Evolutionary conservation across 2,888 invertebrate genomes (phyloP), one percentile per base, ranked within the genome.

Genomic region (Andrena bicolor): DNA sequence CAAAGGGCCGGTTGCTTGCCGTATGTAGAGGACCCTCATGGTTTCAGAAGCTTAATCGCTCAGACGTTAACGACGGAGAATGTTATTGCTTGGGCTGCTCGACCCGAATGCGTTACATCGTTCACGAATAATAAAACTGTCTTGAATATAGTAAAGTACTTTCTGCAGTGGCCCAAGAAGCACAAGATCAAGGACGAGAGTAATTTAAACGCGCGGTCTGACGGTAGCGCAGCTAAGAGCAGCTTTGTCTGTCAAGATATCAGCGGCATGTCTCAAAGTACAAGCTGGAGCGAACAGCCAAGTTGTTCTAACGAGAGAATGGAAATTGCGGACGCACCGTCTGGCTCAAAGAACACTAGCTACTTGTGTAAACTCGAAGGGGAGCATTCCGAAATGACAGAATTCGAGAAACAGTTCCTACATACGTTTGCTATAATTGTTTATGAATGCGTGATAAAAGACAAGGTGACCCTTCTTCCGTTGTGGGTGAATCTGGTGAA

Each of bases 1-100:
- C 98, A 98, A 91, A 96, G 97, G 86, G 98, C 98, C 1, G 98
- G 98, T 13, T 98, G 98, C 90, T 95, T 98, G 7, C 97, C 98
- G 0, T 98, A 98, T 94, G 94, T 96, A 23, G 97, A 97, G 92
- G 98, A 99, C 94, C 98, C 98, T 0, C 94, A 95, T 90, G 97
- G 98, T 2, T 96, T 97, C 91, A 96, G 96, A 91, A 97, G 97
- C 85, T 95, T 98, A 73, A 94, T 98, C 68, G 97, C 97, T 0
- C 96, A 97, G 90, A 96, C 97, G 0, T 93, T 98, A n/a, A 97
- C 97, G 0, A 95, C 97, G 41, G 97, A 97, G 88, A 95, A 95
- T 81, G 94, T 96, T 66, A 95, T 96, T 88, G 95, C 96, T 0
- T 97, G 97, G 97, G 95, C 96, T 23, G 95, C 95, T 0, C 94